A percentile compares a stretch with the other conserved stretches of the same genome.
Evolutionary conservation across 2,888 invertebrate species (phyloP).

Genomic region (Athalia cordata): DNA sequence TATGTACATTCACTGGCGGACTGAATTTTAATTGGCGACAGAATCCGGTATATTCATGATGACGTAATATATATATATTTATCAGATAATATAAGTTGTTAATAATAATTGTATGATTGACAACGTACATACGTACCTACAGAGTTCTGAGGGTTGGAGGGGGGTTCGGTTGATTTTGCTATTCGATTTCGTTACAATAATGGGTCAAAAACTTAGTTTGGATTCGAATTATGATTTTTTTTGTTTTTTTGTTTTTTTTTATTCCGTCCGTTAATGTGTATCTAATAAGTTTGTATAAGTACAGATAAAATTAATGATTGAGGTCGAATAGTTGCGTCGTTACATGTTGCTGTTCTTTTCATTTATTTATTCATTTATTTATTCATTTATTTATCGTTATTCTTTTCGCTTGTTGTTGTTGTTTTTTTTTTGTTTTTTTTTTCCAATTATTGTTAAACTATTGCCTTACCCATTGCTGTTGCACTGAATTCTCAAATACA

Average conservation of each 20-base stretch:
- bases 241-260: too few species aligned
- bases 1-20: conserved; percentile 44
- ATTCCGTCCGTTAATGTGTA: too few species aligned
- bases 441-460: conserved; percentile 19
- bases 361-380: neutral
- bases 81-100: conserved; percentile 7
- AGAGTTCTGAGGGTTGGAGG: neutral
- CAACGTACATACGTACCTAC: neutral
- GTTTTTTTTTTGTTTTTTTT: neutral
- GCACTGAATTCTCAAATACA: conserved; percentile 15
- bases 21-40: conserved; percentile 40
- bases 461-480: conserved; percentile 38
- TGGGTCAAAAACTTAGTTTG: conserved; percentile 15
- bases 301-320: conserved; percentile 8
- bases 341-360: neutral
- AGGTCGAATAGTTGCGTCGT: conserved; percentile 31
- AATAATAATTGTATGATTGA: neutral
- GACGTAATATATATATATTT: conserved; percentile 10
- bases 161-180: too few species aligned
- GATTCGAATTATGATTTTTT: neutral
- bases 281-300: too few species aligned
- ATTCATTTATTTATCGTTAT: neutral
- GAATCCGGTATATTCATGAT: conserved; percentile 25
- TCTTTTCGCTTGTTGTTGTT: too few species aligned
- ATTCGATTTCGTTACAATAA: neutral